Evolutionary conservation across 2,113 vertebrate genomes (phyloP).

Genomic region (Sebastes fasciatus): DNA sequence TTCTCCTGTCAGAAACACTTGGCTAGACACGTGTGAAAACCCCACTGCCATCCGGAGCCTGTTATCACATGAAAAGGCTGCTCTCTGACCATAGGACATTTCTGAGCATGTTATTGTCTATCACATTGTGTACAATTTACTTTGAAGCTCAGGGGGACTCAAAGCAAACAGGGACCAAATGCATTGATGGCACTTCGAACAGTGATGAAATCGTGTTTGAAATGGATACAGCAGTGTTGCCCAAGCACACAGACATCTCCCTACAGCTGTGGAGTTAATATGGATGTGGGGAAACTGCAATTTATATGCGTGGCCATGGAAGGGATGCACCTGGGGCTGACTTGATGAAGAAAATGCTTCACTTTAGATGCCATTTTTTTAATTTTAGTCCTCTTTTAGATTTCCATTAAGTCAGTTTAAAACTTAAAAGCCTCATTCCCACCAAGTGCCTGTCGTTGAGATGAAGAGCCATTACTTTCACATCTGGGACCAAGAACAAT

Average conservation of each 20-base stretch:
- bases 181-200: conserved; percentile 25
- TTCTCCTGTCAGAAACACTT: conserved; percentile 72
- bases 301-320: conserved; percentile 45
- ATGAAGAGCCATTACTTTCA: conserved; percentile 64
- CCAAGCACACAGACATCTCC: not conserved
- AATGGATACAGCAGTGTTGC: conserved; percentile 27
- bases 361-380: conserved; percentile 31
- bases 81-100: conserved; percentile 62
- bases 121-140: conserved; percentile 54
- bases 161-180: conserved; percentile 53
- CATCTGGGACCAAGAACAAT: conserved; percentile 61
- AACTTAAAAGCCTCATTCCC: conserved; percentile 53
- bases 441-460: conserved; percentile 38
- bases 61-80: conserved; percentile 74
- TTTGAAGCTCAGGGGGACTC: conserved; percentile 36
- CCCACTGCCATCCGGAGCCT: conserved; percentile 59
- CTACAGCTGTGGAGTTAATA: conserved; percentile 38
- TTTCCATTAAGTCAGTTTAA: conserved; percentile 51
- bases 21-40: conserved; percentile 64
- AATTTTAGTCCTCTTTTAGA: conserved; percentile 41
- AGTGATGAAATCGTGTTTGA: conserved; percentile 50
- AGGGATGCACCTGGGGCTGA: conserved; percentile 37
- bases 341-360: conserved; percentile 51
- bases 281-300: not conserved
- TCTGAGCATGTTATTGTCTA: conserved; percentile 60